phyloP scores from a whole-genome alignment of 2,113 vertebrate genomes.

The Crotophaga sulcirostris region DNA sequence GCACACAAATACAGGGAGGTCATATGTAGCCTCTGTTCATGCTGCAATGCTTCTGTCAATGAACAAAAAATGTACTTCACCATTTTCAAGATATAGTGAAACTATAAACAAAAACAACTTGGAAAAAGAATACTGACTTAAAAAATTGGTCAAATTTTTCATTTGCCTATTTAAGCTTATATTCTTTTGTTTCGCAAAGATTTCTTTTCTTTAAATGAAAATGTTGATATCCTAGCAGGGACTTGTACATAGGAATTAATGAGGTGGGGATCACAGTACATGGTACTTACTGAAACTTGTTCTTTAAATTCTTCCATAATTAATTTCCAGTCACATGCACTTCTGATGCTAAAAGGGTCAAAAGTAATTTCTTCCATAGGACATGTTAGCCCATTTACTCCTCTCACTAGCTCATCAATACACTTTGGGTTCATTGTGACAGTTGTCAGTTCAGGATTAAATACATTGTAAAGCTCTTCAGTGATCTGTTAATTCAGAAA shows the following conservation, averaged over 20 bases:
- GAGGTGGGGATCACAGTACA: rapidly evolving
- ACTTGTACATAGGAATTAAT: background rate
- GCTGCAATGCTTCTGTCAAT: background rate
- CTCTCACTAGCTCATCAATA: constrained; percentile 79
- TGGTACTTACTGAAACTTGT: constrained; percentile 78
- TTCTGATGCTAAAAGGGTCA: constrained; percentile 82
- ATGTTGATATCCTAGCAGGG: background rate
- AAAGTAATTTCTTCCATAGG: constrained; percentile 83
- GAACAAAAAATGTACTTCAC: background rate
- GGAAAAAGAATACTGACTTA: background rate
- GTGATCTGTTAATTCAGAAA: constrained; percentile 72
- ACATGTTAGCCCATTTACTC: constrained; percentile 80
- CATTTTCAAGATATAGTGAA: background rate
- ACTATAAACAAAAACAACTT: background rate
- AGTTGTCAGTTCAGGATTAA: constrained; percentile 85
- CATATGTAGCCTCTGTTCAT: background rate
- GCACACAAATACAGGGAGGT: background rate
- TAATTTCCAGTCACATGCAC: constrained; percentile 79
- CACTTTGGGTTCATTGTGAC: constrained; percentile 84
- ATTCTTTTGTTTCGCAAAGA: background rate
- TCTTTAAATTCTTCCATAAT: constrained; percentile 84
- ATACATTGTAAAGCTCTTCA: constrained; percentile 89
- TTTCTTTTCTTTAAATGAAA: background rate
- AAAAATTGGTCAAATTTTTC: background rate
- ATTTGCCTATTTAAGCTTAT: background rate